A percentile compares a stretch with the other conserved stretches of the same genome.
Conservation (phyloP, 2,888 invertebrate species). For the Tryphoninae sp. region DNA sequence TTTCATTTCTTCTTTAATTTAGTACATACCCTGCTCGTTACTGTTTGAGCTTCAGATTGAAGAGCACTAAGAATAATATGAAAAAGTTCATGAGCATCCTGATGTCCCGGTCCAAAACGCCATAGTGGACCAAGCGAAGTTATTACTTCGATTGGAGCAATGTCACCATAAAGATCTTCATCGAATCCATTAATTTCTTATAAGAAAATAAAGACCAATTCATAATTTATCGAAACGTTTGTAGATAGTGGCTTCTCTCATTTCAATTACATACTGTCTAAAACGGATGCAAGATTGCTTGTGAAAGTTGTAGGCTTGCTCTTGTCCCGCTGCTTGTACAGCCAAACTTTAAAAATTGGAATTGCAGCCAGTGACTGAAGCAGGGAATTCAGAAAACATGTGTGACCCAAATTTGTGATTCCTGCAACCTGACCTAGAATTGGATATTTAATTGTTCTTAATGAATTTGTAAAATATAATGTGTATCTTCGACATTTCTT, state of each 20-base stretch:
- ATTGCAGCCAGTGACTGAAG: conserved; percentile 95
- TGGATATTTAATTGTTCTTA: conserved; percentile 22
- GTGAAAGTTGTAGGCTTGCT: conserved; percentile 88
- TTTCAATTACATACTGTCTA: conserved; percentile 84
- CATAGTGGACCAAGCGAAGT: conserved; percentile 89
- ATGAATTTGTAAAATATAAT: neutral
- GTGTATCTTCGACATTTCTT: no score
- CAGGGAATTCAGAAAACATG: conserved; percentile 96
- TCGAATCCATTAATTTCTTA: conserved; percentile 77
- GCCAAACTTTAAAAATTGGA: conserved; percentile 92
- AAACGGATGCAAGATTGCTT: conserved; percentile 87
- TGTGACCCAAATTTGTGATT: conserved; percentile 94
- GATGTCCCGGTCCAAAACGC: conserved; percentile 94
- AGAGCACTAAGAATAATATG: conserved; percentile 94
- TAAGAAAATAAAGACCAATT: conserved; percentile 27
- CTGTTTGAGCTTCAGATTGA: conserved; percentile 90
- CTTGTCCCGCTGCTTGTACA: conserved; percentile 85
- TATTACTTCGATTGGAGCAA: conserved; percentile 77
- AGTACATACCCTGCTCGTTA: conserved; percentile 82
- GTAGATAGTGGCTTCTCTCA: neutral
- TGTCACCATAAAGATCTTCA: conserved; percentile 76
- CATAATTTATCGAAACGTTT: conserved; percentile 11
- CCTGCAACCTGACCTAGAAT: conserved; percentile 89
- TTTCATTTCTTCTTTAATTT: no score
- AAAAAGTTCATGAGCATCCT: conserved; percentile 96